Base-by-base conservation (phyloP, 2,888 invertebrate genomes). In the Troides oblongomaculatus region DNA sequence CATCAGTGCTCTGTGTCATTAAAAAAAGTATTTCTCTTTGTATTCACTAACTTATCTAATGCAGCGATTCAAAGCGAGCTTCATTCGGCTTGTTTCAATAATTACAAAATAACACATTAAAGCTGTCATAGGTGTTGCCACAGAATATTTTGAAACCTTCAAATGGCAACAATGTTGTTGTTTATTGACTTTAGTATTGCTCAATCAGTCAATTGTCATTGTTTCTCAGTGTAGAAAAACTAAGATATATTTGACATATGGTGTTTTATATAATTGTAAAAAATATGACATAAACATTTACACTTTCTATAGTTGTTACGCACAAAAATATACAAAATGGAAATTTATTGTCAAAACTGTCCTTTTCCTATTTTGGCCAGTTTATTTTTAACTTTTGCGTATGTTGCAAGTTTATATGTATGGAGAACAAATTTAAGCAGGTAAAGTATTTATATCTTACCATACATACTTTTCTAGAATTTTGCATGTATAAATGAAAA, bases 351-450 rank as follows among this genome's bases (percentile, higher is more conserved):
- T 67, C 81, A 84, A 71, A 78, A 77, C 78, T 95, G 95, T 82
- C 80, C 93, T 74, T 91, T 93, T 78, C 95, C 96, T 66, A 93
- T 96, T 78, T 86, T 95, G 74, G 94, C 97, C 76, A 97, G 97
- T 90, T 92, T 97, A 75, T 89, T 95, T 72, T 93, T 98, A 78
- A 96, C 97, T 17, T 86, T 96, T 75, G 92, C 95, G 56, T 98
- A 97, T 92, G 97, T 98, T 74, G 96, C 95, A 70, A 98, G 98
- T 89, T 94, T 98, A 71, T 97, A 98, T 86, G 94, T 98, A 66
- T 98, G 98, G 97, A 95, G 94, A 79, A 94, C 95, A 70, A 94
- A 95, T 79, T 93, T 95, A 78, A 94, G 94, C 93, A 96, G 96
- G 96, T 96, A 94, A 53, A 82, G 62, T 50, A 25, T 7, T 58